Base-by-base conservation (phyloP, 2,797 vertebrate genomes). In the Sebastes diploproa region DNA sequence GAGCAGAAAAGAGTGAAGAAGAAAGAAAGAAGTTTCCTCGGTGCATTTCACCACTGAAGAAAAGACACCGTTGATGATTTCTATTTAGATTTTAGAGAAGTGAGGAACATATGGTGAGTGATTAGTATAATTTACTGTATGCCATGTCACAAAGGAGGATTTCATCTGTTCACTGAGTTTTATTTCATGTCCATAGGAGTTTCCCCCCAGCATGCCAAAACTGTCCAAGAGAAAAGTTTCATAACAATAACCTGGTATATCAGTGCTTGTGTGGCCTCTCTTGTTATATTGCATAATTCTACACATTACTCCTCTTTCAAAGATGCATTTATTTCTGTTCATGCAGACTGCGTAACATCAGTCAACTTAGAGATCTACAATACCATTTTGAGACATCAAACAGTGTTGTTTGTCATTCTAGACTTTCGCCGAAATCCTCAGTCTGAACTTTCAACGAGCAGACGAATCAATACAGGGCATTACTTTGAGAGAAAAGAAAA, bases 391-490 rank as follows among this genome's bases (percentile, higher is more conserved):
- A 78, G 80, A 78, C 70, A 75, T 87, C 75, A 80, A 71, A 84
- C 80, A 56, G 25, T 65, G 50, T 64, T 77, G 60, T 72, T 46
- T 90, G 86, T 90, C 77, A 66, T 71, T 81, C 32, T 61, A 62
- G 75, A 81, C 71, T 75, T 86, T 80, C 58, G 65, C 62, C 10
- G 20, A 86, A 85, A 25, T 77, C 82, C 82, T 77, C 59, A 8
- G 66, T 71, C 70, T 83, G 82, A 90, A 92, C 89, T 89, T 89
- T 77, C 80, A 85, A 80, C 68, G 54, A 86, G 91, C 70, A 78
- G 83, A 90, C 75, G 18, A 92, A 95, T 95, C 91, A 81, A 94
- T 94, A 91, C 72, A 89, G 88, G 79, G 85, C 91, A 94, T 93
- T 91, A 95, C 88, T 89, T 74, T 87, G 84, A 86, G 16, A 46